Base-by-base conservation (phyloP, 2,797 vertebrate species). In the Epinephelus malabaricus region DNA sequence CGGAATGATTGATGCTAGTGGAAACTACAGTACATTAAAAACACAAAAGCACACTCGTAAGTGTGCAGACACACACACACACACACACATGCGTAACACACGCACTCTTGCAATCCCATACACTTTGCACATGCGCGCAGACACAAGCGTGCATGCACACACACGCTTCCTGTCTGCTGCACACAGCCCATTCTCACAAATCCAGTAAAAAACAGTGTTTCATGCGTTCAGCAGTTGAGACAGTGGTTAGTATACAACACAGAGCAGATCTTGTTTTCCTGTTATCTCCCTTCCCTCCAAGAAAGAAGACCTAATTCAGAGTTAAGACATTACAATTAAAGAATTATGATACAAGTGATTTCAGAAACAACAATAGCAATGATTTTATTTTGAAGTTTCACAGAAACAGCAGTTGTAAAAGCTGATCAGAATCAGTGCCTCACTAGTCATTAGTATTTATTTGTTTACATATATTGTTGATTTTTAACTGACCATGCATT, bases 1-100 rank as follows among this genome's bases (percentile, higher is more conserved):
- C 76, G 87, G 95, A 96, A 96, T 96, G 97, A 97, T 97, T 97
- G 97, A 98, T 97, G 96, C 96, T 95, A 95, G 95, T 95, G 94
- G 94, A 96, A 96, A 95, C 95, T 96, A 94, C 95, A 94, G 96
- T 96, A 95, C 95, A 93, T 96, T 96, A 94, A 94, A 95, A 94
- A 96, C 90, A 95, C 77, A 82, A 81, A 88, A 63, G 69, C 69
- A 51, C 71, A 72, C 56, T 63, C 68, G 47, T 43, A 79, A 76
- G 73, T 65, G 59, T 8, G 5, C 17, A 23, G 18, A 64, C 56
- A 63, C 30, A 40, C 70, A 58, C 95, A 94, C 21, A 21, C 55
- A 63, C 30, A 40, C 70, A 58, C 95, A 94, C 21, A 21, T 1
- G 5, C 4, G 6, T 46, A 51, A 55, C 30, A 9, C 23, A 40